phyloP scores from a whole-genome alignment of 2,113 vertebrate species.

The Misgurnus anguillicaudatus region DNA sequence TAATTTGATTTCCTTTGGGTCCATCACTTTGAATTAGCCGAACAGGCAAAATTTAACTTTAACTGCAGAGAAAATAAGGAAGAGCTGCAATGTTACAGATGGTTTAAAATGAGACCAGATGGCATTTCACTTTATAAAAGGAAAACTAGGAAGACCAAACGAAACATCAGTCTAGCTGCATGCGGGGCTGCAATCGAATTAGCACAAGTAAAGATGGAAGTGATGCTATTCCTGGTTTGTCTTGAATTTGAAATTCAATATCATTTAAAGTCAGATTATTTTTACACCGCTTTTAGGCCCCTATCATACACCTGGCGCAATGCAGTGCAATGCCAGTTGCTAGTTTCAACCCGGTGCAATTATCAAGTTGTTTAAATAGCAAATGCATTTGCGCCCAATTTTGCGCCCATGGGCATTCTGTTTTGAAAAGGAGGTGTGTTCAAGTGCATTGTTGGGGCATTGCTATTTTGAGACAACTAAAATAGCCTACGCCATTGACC shows the following conservation, averaged over 20 bases:
- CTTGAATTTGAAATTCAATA: conserved; percentile 9
- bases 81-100: conserved; percentile 64
- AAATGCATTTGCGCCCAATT: too few species aligned
- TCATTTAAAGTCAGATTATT: too few species aligned
- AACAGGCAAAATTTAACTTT: conserved; percentile 49
- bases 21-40: conserved; percentile 67
- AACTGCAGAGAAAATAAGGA: conserved; percentile 57
- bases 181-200: conserved; percentile 71
- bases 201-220: conserved; percentile 61
- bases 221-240: conserved; percentile 27
- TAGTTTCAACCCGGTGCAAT: too few species aligned
- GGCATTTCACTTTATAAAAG: conserved; percentile 66
- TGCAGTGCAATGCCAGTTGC: too few species aligned
- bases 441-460: too few species aligned
- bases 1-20: conserved; percentile 65
- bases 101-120: conserved; percentile 71
- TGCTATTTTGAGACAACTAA: too few species aligned
- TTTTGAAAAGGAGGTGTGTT: too few species aligned
- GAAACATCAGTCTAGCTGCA: conserved; percentile 68
- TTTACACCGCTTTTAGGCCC: too few species aligned
- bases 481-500: too few species aligned
- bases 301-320: too few species aligned
- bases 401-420: too few species aligned
- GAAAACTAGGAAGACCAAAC: conserved; percentile 70
- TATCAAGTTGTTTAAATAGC: too few species aligned